Evolutionary conservation across 1,140 invertebrate species (phyloP).

Genomic region (Apocrypta bakeri): DNA sequence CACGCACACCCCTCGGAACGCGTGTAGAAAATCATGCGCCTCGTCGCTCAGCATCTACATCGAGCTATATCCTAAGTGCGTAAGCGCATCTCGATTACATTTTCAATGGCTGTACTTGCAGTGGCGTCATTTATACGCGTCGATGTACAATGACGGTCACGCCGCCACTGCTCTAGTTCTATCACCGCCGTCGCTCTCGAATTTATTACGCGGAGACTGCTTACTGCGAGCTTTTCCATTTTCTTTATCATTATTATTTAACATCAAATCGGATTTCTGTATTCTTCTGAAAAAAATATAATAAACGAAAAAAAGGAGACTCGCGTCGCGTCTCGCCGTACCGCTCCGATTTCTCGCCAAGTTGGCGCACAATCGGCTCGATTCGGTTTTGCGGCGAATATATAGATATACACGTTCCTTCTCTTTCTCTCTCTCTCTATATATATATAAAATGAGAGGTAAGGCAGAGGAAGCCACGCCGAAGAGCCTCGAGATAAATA

Average conservation of each 20-base stretch:
- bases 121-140: slow-evolving; percentile 32
- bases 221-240: background rate
- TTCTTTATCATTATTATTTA: background rate
- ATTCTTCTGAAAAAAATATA: background rate
- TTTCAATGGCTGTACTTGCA: slow-evolving; percentile 10
- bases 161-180: background rate
- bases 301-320: too few relatives aligned
- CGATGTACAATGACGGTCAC: background rate
- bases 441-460: slow-evolving; percentile 40
- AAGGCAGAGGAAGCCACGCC: background rate
- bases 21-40: background rate
- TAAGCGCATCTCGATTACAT: slow-evolving; percentile 45
- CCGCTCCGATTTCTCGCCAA: slow-evolving; percentile 42
- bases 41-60: background rate
- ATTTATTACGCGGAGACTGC: background rate
- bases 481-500: slow-evolving; percentile 57
- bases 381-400: slow-evolving; percentile 33
- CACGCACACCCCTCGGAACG: background rate
- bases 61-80: slow-evolving; percentile 4
- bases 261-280: background rate
- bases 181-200: slow-evolving; percentile 13
- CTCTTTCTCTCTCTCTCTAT: too few relatives aligned
- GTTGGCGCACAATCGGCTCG: slow-evolving; percentile 30
- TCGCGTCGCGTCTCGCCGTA: too few relatives aligned
- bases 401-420: slow-evolving; percentile 50